These are phyloP conservation scores for Copidosoma floridanum DNA, from an alignment of 1,140 invertebrate species.

Conservation along the genomic window DNA sequence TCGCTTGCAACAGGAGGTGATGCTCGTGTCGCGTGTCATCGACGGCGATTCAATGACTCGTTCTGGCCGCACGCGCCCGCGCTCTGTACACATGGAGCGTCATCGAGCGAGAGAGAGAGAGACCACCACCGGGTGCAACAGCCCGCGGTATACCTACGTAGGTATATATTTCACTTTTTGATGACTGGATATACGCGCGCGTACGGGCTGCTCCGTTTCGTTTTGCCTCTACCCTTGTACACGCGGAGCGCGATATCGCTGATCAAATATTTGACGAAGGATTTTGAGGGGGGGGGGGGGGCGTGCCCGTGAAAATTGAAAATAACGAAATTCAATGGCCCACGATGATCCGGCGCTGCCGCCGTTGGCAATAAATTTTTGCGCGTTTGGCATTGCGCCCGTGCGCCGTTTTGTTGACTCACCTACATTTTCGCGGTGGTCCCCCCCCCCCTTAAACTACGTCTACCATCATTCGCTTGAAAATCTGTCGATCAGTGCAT, in stretches of 20 bases:
- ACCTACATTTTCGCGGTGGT: background rate
- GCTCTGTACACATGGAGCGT: background rate
- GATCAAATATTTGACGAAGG: conserved; percentile 26
- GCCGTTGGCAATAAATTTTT: conserved; percentile 21
- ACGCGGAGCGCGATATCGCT: conserved; percentile 14
- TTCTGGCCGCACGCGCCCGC: background rate
- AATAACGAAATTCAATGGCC: conserved; percentile 23
- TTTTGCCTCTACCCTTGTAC: no score
- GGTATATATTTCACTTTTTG: conserved; percentile 22
- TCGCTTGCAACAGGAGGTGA: no score
- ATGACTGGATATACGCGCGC: conserved; percentile 8
- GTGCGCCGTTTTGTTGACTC: background rate
- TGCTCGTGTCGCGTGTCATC: conserved; percentile 17
- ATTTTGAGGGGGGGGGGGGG: conserved; percentile 7
- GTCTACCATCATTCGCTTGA: no score
- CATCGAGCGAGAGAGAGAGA: no score
- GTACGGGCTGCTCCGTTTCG: background rate
- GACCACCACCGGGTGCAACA: no score
- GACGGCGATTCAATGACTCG: conserved; percentile 19
- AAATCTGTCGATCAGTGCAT: no score
- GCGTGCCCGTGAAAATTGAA: conserved; percentile 19
- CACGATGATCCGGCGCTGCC: background rate
- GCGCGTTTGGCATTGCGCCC: conserved; percentile 11
- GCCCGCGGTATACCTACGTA: no score
- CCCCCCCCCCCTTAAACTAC: no score